phyloP scores from a whole-genome alignment of 1,140 invertebrate species.

The Bradynema listronoti region DNA sequence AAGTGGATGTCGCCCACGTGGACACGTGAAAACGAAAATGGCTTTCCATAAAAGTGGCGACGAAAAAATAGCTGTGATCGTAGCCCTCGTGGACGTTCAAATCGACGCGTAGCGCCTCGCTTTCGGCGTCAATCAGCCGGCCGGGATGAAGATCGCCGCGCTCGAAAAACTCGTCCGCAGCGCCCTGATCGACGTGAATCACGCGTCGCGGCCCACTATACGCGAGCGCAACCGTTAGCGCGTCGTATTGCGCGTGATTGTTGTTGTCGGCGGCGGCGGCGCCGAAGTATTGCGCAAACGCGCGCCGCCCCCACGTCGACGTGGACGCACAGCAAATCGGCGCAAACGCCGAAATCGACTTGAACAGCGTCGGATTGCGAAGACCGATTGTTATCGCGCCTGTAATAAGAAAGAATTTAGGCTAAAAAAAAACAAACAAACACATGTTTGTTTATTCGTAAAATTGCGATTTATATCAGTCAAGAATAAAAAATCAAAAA shows the following conservation, averaged over 20 bases:
- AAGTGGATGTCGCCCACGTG: too few relatives aligned
- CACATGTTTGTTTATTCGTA: too few relatives aligned
- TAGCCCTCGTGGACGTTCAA: conserved; percentile 74
- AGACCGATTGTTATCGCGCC: conserved; percentile 84
- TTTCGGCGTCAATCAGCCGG: conserved; percentile 68
- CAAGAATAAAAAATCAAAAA: too few relatives aligned
- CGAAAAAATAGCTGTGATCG: conserved; percentile 92
- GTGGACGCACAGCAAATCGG: conserved; percentile 82
- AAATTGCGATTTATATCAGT: too few relatives aligned
- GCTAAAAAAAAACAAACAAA: too few relatives aligned
- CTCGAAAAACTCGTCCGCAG: conserved; percentile 73
- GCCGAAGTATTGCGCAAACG: conserved; percentile 65
- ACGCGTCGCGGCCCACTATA: conserved; percentile 77
- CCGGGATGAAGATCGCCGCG: conserved; percentile 76
- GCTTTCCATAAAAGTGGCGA: conserved; percentile 83
- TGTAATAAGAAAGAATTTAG: conserved; percentile 65
- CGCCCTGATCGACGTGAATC: conserved; percentile 80
- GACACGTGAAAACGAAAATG: conserved; percentile 66
- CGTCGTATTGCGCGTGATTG: conserved; percentile 80
- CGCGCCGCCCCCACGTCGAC: conserved; percentile 76
- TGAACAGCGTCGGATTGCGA: conserved; percentile 81
- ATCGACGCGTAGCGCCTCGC: conserved; percentile 67
- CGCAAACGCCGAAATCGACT: conserved; percentile 87
- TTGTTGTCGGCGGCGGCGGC: conserved; percentile 56
- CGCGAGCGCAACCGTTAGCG: conserved; percentile 72